Base-by-base conservation (phyloP, 2,888 invertebrate species). In the Miltochrista miniata region DNA sequence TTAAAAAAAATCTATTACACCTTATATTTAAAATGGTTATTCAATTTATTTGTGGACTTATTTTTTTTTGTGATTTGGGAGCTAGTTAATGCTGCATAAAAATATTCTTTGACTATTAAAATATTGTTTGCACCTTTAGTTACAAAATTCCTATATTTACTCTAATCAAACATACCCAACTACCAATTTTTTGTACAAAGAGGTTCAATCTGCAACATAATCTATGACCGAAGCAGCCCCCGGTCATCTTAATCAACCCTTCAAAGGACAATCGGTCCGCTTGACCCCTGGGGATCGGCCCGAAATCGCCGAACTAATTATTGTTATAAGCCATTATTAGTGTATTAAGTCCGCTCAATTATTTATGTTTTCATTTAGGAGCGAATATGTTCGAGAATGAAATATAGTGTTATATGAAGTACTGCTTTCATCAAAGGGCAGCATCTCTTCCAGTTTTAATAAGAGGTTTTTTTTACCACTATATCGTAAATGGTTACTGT, bases 211-310 rank as follows among this genome's bases (percentile, higher is more conserved):
- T 49, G 9, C 12, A 42, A 31, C 11, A 29, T 59, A 58, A 31
- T 66, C 65, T 68, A 30, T 54, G 64, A 66, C 64, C 66, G 68
- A 66, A 64, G 53, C 71, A 74, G 76, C 78, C 74, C 70, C 76
- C 75, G 88, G 87, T 83, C 88, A 87, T 90, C 90, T 90, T 88
- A 89, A 89, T 89, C 88, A 87, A 85, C 87, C 90, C 87, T 83
- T 85, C 86, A 84, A 86, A 87, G 89, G 87, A 86, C 90, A 84
- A 89, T 87, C 87, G 87, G 76, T 76, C 76, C 73, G 74, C 81
- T 86, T 85, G 85, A 87, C 87, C 87, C 85, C 73, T 35, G 62
- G 79, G 83, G 76, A 72, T 71, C 51, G 69, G 61, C 61, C 55
- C 74, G 68, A 71, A 77, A 80, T 80, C 74, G 72, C 73, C 78